Conservation (phyloP, 2,888 invertebrate species). For the Halictus quadricinctus region DNA sequence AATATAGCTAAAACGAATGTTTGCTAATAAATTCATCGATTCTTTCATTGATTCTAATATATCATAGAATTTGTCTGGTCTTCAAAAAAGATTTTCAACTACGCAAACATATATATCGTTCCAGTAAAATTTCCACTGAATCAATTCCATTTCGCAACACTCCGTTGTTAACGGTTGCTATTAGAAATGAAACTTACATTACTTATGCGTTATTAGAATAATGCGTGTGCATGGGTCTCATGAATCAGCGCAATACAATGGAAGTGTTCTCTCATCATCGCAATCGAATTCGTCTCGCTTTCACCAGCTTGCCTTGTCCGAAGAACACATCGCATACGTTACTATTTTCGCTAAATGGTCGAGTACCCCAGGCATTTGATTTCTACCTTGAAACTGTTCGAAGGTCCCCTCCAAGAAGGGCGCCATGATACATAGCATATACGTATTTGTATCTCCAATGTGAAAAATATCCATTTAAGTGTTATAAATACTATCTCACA, state of each 20-base stretch:
- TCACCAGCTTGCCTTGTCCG: slow-evolving; percentile 21
- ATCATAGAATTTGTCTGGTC: slow-evolving; percentile 17
- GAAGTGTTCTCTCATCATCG: slow-evolving; percentile 52
- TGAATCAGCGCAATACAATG: slow-evolving; percentile 45
- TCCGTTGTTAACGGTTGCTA: slow-evolving; percentile 27
- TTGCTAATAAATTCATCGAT: neutral
- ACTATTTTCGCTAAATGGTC: slow-evolving; percentile 67
- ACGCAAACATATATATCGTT: slow-evolving; percentile 4
- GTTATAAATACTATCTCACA: slow-evolving; percentile 77
- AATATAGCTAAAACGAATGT: neutral
- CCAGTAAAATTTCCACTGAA: slow-evolving; percentile 24
- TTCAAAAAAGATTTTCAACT: slow-evolving; percentile 19
- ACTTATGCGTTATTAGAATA: slow-evolving; percentile 60
- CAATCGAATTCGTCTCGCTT: slow-evolving; percentile 28
- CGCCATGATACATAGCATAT: slow-evolving; percentile 52
- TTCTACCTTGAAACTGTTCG: slow-evolving; percentile 75
- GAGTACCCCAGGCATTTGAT: slow-evolving; percentile 68
- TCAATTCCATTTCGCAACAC: slow-evolving; percentile 52
- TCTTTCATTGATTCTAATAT: slow-evolving; percentile 14
- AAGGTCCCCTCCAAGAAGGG: slow-evolving; percentile 70
- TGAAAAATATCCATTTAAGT: slow-evolving; percentile 77
- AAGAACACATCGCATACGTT: slow-evolving; percentile 48
- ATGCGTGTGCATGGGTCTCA: slow-evolving; percentile 50
- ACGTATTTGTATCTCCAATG: slow-evolving; percentile 65
- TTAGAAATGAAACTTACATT: slow-evolving; percentile 65